Conservation (phyloP, 2,888 invertebrate species). For the Chrysolina haemoptera region DNA sequence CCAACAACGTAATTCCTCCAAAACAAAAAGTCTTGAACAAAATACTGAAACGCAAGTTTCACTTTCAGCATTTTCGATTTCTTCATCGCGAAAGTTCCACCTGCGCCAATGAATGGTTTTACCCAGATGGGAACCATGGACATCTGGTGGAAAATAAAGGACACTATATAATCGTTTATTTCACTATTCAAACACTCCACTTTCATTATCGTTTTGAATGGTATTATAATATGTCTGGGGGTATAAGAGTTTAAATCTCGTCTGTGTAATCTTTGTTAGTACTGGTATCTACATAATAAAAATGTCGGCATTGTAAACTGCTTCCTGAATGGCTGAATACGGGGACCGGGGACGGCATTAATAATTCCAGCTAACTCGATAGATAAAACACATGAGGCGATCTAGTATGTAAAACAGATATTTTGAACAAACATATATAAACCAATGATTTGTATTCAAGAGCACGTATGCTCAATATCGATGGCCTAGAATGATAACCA, state of each 20-base stretch:
- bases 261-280: constrained; percentile 26
- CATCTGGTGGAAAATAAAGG: not conserved
- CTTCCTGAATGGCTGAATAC: constrained; percentile 19
- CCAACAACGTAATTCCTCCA: too few relatives aligned
- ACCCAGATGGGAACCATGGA: not conserved
- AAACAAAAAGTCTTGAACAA: too few relatives aligned
- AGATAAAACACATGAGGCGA: too few relatives aligned
- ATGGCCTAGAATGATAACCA: too few relatives aligned
- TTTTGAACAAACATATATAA: too few relatives aligned
- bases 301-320: constrained; percentile 35
- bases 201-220: constrained; percentile 1
- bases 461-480: too few relatives aligned
- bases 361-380: too few relatives aligned
- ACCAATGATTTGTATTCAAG: too few relatives aligned
- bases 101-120: not conserved
- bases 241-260: constrained; percentile 19
- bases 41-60: not conserved
- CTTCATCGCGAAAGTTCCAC: not conserved
- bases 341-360: too few relatives aligned
- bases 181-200: not conserved
- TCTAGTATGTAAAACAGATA: too few relatives aligned
- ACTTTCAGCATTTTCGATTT: constrained; percentile 1
- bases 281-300: constrained; percentile 35
- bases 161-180: not conserved
- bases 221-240: not conserved